Evolutionary conservation across 2,113 vertebrate genomes (phyloP).

Genomic region (Reinhardtius hippoglossoides): DNA sequence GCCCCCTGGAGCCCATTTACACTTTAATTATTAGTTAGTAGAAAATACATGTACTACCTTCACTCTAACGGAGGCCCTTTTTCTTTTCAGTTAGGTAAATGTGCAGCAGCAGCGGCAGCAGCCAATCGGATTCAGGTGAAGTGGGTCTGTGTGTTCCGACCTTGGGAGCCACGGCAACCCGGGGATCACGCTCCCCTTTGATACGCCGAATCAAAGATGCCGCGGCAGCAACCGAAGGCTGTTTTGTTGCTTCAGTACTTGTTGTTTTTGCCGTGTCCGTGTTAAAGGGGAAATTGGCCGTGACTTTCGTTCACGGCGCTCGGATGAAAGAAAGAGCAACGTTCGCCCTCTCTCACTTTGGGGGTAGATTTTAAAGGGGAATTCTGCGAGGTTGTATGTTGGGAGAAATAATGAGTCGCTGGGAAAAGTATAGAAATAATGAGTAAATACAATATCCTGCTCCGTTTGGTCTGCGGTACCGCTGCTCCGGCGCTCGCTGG

Average conservation of each 20-base stretch:
- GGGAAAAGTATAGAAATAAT: slow-evolving; percentile 3
- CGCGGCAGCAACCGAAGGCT: slow-evolving; percentile 60
- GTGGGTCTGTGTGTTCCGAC: slow-evolving; percentile 60
- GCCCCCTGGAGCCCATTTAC: slow-evolving; percentile 27
- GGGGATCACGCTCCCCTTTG: slow-evolving; percentile 59
- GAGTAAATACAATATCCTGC: slow-evolving; percentile 42
- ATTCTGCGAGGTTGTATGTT: slow-evolving; percentile 2
- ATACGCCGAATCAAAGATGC: slow-evolving; percentile 72
- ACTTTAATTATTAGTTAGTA: slow-evolving; percentile 37
- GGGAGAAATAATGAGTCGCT: slow-evolving; percentile 13
- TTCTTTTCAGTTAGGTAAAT: slow-evolving; percentile 17
- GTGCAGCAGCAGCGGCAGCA: neutral
- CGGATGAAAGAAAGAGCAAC: slow-evolving; percentile 18
- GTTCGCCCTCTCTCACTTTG: slow-evolving; percentile 53
- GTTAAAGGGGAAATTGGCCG: slow-evolving; percentile 72
- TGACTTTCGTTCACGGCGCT: slow-evolving; percentile 66
- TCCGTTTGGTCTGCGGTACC: neutral
- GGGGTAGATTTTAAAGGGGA: slow-evolving; percentile 26
- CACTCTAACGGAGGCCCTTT: slow-evolving; percentile 26
- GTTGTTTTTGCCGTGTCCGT: slow-evolving; percentile 43
- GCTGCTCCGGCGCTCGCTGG: slow-evolving; percentile 29
- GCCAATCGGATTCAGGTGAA: slow-evolving; percentile 52
- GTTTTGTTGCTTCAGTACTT: slow-evolving; percentile 52
- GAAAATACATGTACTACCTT: slow-evolving; percentile 30
- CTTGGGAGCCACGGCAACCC: slow-evolving; percentile 63